Evolutionary conservation across 2,888 invertebrate genomes (phyloP), one percentile per base, ranked within the genome.

Genomic region (Drosophila tripunctata): DNA sequence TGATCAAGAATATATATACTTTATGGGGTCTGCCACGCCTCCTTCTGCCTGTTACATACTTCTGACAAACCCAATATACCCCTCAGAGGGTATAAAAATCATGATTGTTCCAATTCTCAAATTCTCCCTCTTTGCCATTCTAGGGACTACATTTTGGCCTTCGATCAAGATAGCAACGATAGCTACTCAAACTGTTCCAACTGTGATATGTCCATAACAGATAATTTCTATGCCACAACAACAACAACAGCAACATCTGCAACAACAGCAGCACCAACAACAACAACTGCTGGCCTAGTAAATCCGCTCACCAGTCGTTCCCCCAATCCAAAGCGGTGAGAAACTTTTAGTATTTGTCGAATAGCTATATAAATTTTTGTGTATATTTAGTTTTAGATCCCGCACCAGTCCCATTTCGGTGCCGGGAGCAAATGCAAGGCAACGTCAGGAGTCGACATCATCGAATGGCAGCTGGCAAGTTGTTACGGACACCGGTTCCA

Each of bases 401-500:
- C 89, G 93, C 74, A 94, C 94, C 63, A 94, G 94, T 81, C 94
- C 94, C 4, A 94, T 94, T 30, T 93, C 94, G 12, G 94, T 94
- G 70, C 94, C 94, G 41, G 88, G 88, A 17, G 71, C 83, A 22
- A 92, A 92, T 54, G 74, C 66, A 2, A 92, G 94, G 27, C 93
- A 93, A 78, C 92, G 93, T 21, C 93, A 94, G 71, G 94, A 94
- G 75, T 93, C 93, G 0, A 90, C 91, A 47, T 93, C 94, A 10
- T 93, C 94, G 30, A 89, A 92, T 41, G 94, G 93, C 55, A 95
- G 95, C 78, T 95, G 95, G 95, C 94, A 94, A 88, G 93, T 95
- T 88, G 94, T 95, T 62, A 93, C 94, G 7, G 94, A 93, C 6
- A 93, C 94, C 7, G 95, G 95, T 14, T 95, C 95, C 88, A 87